Conservation (phyloP, 2,888 invertebrate genomes). For the Hermodice carunculata region DNA sequence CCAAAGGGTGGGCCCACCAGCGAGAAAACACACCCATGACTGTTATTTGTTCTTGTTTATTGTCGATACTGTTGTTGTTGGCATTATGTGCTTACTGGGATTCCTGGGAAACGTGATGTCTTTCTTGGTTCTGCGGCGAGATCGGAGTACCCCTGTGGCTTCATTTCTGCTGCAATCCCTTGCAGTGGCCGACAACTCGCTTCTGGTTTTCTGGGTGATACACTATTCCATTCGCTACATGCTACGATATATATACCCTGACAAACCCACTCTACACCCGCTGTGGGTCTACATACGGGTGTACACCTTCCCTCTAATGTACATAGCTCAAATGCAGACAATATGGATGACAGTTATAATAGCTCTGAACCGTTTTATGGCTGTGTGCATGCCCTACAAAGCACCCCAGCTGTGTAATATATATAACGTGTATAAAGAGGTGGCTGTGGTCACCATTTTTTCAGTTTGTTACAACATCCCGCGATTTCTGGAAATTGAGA, state of each 20-base stretch:
- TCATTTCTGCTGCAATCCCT: constrained; percentile 38
- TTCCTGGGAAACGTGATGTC: constrained; percentile 34
- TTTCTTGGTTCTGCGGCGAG: constrained; percentile 32
- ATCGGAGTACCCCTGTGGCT: constrained; percentile 32
- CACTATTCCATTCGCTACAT: constrained; percentile 34
- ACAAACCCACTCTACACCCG: neutral
- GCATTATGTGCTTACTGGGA: constrained; percentile 29
- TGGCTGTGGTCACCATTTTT: constrained; percentile 33
- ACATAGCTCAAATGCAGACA: constrained; percentile 42
- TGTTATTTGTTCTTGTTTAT: constrained; percentile 26
- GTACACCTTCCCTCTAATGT: constrained; percentile 39
- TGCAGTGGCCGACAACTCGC: constrained; percentile 37
- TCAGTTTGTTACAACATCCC: constrained; percentile 39
- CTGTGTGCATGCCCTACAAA: constrained; percentile 41
- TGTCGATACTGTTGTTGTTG: constrained; percentile 26
- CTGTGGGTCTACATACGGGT: constrained; percentile 35
- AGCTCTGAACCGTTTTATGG: constrained; percentile 44
- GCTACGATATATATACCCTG: constrained; percentile 12
- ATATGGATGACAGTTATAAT: constrained; percentile 44
- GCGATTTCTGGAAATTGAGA: constrained; percentile 37
- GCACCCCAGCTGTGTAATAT: constrained; percentile 39
- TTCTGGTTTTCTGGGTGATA: constrained; percentile 37
- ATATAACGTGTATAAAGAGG: constrained; percentile 36
- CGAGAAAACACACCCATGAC: constrained; percentile 5
- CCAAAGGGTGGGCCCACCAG: too few species aligned